These are phyloP conservation scores for Holotrichia oblita DNA, from an alignment of 1,140 invertebrate species.

Conservation along the genomic window DNA sequence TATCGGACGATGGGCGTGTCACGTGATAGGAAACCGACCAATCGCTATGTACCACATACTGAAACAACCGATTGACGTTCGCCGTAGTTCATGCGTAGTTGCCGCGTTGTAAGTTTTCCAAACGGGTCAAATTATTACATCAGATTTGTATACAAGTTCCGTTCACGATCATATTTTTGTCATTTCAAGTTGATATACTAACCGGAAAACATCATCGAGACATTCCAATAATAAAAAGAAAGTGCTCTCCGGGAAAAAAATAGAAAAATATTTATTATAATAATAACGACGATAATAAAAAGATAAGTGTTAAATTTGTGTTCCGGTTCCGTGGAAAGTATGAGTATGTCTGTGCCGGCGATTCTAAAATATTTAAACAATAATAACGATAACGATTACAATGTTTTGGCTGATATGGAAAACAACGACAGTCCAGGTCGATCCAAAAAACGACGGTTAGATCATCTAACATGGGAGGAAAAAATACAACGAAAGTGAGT, in stretches of 20 bases:
- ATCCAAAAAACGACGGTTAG: constrained; percentile 76
- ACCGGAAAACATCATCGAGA: neutral
- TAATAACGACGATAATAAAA: too few relatives aligned
- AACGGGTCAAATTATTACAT: constrained; percentile 22
- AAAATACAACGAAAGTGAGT: constrained; percentile 85
- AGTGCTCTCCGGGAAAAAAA: neutral
- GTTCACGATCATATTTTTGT: neutral
- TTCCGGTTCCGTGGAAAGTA: constrained; percentile 17
- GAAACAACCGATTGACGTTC: neutral
- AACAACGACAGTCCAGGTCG: constrained; percentile 59
- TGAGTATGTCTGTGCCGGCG: constrained; percentile 62
- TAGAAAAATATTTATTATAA: neutral
- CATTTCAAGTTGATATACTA: neutral
- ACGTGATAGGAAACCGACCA: neutral
- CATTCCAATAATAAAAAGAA: neutral
- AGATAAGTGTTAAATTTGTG: neutral
- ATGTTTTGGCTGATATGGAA: constrained; percentile 53
- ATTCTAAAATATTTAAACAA: constrained; percentile 62
- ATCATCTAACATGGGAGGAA: constrained; percentile 84
- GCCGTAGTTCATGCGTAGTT: neutral
- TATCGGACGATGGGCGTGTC: neutral
- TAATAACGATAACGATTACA: constrained; percentile 59
- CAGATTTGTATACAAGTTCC: constrained; percentile 29
- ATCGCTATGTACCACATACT: neutral
- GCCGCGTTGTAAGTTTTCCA: neutral